These are phyloP conservation scores for Chymomyza costata DNA, from an alignment of 1,140 invertebrate species.

Conservation along the genomic window DNA sequence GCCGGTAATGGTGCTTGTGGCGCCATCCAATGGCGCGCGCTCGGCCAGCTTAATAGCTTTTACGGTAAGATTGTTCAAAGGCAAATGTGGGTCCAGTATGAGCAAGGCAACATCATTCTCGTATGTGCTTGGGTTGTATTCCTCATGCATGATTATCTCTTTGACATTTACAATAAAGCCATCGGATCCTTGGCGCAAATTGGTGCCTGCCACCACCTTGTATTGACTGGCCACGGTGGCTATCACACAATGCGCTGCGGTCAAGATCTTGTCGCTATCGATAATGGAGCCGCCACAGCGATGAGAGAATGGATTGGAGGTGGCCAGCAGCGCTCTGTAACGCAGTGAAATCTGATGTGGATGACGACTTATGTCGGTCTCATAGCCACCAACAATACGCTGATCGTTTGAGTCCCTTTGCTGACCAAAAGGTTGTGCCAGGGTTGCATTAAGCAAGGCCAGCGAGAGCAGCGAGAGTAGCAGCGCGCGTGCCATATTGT, in stretches of 20 bases:
- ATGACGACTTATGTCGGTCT: slow-evolving; percentile 29
- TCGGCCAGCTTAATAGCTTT: slow-evolving; percentile 39
- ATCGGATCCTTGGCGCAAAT: slow-evolving; percentile 35
- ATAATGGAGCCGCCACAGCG: slow-evolving; percentile 79
- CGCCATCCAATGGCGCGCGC: slow-evolving; percentile 41
- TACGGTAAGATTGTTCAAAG: slow-evolving; percentile 63
- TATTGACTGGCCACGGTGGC: slow-evolving; percentile 47
- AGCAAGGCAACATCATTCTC: slow-evolving; percentile 71
- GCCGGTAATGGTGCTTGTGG: slow-evolving; percentile 65
- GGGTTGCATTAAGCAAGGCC: slow-evolving; percentile 16
- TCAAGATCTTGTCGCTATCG: slow-evolving; percentile 18
- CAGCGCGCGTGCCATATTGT: slow-evolving; percentile 32
- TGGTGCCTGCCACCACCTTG: slow-evolving; percentile 54
- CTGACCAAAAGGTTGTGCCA: slow-evolving; percentile 24
- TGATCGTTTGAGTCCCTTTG: slow-evolving; percentile 10
- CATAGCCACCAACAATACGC: slow-evolving; percentile 61
- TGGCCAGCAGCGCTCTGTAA: slow-evolving; percentile 36
- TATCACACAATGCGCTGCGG: slow-evolving; percentile 72
- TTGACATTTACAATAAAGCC: slow-evolving; percentile 56
- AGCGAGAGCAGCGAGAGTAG: slow-evolving; percentile 10
- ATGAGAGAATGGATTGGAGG: slow-evolving; percentile 47
- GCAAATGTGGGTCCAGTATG: slow-evolving; percentile 39
- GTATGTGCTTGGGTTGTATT: slow-evolving; percentile 43
- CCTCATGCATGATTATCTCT: slow-evolving; percentile 66
- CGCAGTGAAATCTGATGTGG: slow-evolving; percentile 65